Evolutionary conservation across 2,113 vertebrate species (phyloP).

Genomic region (Eulacestoma nigropectus): DNA sequence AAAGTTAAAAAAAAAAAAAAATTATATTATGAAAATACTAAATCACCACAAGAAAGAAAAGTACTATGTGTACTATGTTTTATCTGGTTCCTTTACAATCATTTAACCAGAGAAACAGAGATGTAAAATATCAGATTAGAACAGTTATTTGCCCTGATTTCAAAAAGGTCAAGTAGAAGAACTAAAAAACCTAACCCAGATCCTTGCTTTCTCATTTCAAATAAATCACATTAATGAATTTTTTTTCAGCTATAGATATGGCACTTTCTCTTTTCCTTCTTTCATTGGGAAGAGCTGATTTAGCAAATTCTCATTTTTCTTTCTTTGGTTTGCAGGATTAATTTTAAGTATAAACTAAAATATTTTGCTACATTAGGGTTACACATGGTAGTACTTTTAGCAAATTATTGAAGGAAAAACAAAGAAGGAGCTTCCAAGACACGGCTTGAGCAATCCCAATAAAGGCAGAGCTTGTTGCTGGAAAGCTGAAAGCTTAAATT

Average conservation of each 20-base stretch:
- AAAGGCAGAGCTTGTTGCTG: neutral
- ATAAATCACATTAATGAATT: neutral
- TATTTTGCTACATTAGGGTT: neutral
- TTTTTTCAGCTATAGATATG: neutral
- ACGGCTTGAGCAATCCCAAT: neutral
- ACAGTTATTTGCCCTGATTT: neutral
- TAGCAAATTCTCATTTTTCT: neutral
- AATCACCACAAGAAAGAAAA: neutral
- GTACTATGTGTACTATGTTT: neutral
- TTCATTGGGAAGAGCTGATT: neutral
- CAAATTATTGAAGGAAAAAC: neutral
- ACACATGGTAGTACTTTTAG: neutral
- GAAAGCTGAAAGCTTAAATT: slow-evolving; percentile 1
- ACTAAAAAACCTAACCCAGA: neutral
- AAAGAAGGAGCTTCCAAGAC: neutral
- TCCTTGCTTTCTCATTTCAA: neutral
- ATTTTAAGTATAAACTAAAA: neutral
- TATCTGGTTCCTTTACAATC: neutral
- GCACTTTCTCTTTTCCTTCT: neutral
- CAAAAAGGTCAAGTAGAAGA: neutral
- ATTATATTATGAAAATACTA: neutral
- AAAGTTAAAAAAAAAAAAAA: neutral
- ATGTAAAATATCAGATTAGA: neutral
- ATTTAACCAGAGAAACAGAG: neutral
- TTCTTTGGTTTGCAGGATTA: neutral